Percentiles rank a stretch among this genome's conserved stretches.
These are phyloP conservation scores for Oxygymnocypris stewartii DNA, from an alignment of 2,113 vertebrate species.

Conservation along the genomic window DNA sequence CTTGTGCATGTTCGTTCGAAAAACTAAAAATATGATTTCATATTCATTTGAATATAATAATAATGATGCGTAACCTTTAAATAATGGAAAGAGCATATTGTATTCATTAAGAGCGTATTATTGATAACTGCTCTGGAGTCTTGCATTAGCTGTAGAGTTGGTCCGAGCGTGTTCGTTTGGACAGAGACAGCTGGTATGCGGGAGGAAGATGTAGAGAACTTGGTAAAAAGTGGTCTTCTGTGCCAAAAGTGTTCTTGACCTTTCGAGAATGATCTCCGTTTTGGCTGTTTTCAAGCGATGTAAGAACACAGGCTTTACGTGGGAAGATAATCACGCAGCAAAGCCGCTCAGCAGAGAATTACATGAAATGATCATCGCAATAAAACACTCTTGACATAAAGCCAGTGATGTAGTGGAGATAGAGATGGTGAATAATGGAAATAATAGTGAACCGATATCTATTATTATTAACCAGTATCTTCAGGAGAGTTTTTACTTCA, in stretches of 20 bases:
- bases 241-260: not conserved
- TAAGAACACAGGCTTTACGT: not conserved
- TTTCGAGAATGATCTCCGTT: not conserved
- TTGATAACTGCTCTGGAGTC: not conserved
- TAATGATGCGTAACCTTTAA: not conserved
- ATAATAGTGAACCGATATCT: not conserved
- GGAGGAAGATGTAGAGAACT: not conserved
- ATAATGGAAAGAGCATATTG: not conserved
- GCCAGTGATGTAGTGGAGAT: not conserved
- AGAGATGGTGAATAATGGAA: not conserved
- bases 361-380: not conserved
- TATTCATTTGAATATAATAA: not conserved
- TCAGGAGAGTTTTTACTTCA: not conserved
- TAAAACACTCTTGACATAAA: not conserved
- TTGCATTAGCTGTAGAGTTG: not conserved
- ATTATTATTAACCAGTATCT: not conserved
- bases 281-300: not conserved
- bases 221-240: not conserved
- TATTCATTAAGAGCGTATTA: not conserved
- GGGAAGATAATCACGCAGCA: not conserved
- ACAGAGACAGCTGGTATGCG: not conserved
- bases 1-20: not conserved
- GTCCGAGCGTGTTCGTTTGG: not conserved
- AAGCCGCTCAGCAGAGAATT: not conserved
- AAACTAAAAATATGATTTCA: not conserved